phyloP scores from a whole-genome alignment of 1,140 invertebrate genomes.

The Heliconius eleuchia region DNA sequence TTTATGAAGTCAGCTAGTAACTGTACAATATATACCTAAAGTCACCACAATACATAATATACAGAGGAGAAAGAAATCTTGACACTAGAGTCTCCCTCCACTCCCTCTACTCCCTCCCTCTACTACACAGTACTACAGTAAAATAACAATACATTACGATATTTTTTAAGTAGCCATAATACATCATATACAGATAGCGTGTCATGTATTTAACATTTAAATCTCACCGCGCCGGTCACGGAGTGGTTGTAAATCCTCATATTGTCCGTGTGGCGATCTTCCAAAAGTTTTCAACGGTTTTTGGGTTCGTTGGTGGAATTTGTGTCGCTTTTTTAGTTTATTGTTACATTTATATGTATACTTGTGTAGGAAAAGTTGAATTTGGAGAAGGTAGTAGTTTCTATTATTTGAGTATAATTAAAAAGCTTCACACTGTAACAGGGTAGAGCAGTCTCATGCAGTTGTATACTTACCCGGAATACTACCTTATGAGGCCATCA shows the following conservation, averaged over 20 bases:
- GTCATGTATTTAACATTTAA: slow-evolving; percentile 40
- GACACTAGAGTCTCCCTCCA: background rate
- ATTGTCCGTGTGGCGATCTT: slow-evolving; percentile 42
- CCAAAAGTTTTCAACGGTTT: slow-evolving; percentile 39
- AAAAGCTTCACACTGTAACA: no score
- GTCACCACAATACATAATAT: background rate
- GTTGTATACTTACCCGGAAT: no score
- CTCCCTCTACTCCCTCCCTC: no score
- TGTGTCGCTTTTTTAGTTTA: background rate
- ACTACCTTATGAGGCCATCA: no score
- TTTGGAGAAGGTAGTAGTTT: no score
- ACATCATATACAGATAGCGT: slow-evolving; percentile 35
- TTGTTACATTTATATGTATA: no score
- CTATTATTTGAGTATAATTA: no score
- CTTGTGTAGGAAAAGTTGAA: no score
- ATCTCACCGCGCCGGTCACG: slow-evolving; percentile 38
- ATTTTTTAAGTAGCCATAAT: slow-evolving; percentile 16
- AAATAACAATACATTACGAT: background rate
- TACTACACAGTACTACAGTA: background rate
- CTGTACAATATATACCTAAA: no score
- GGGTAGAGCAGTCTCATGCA: no score
- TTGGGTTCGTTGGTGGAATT: slow-evolving; percentile 13
- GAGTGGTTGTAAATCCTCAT: slow-evolving; percentile 39
- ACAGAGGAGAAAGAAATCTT: background rate
- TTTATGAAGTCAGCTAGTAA: no score